A percentile compares a stretch with the other conserved stretches of the same genome.
These are phyloP conservation scores for Synchiropus splendidus DNA, from an alignment of 2,113 vertebrate species.

Conservation along the genomic window DNA sequence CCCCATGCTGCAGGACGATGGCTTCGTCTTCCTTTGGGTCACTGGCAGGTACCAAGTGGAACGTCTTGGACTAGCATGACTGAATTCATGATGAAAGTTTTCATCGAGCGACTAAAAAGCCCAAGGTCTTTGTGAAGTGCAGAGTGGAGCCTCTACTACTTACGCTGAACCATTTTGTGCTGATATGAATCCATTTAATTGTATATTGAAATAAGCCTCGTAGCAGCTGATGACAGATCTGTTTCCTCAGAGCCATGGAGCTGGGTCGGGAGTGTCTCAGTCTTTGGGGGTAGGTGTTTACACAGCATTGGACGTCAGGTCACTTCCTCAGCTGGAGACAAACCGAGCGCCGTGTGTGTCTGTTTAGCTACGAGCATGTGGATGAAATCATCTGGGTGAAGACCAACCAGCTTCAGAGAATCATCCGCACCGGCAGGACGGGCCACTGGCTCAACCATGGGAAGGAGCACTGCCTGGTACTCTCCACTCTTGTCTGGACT, in stretches of 20 bases:
- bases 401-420: constrained; percentile 88
- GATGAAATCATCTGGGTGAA: constrained; percentile 96
- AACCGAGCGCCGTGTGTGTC: background rate
- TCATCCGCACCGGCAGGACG: constrained; percentile 84
- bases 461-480: constrained; percentile 87
- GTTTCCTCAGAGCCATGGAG: constrained; percentile 81
- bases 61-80: too few species aligned
- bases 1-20: constrained; percentile 86
- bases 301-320: accelerated
- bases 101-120: too few species aligned
- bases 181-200: too few species aligned
- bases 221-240: too few species aligned
- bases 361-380: constrained; percentile 77
- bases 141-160: too few species aligned
- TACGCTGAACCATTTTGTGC: too few species aligned
- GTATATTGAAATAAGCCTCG: too few species aligned
- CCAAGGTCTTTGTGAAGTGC: too few species aligned
- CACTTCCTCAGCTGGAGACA: too few species aligned
- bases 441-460: constrained; percentile 91
- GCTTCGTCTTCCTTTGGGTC: constrained; percentile 93
- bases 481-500: too few species aligned
- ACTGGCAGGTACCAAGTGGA: constrained; percentile 74
- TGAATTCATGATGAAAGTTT: too few species aligned
- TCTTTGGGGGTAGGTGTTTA: constrained; percentile 80
- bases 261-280: constrained; percentile 85